These are phyloP conservation scores for Leptopilina drosophilae DNA, from an alignment of 2,888 invertebrate species.

Conservation along the genomic window DNA sequence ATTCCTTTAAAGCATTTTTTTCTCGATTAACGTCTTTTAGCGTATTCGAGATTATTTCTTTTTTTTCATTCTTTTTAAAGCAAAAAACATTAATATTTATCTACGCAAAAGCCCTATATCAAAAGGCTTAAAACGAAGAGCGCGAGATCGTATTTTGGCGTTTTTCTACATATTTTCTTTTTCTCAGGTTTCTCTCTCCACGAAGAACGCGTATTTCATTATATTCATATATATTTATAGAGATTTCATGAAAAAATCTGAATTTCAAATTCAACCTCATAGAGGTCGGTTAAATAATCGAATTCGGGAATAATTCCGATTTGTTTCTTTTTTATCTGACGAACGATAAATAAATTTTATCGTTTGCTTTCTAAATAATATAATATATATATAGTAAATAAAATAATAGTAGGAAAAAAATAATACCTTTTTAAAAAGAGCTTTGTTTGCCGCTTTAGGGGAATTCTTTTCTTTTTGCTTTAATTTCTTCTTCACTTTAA, in stretches of 20 bases:
- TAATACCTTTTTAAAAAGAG: slow-evolving; percentile 45
- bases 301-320: slow-evolving; percentile 48
- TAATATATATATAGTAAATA: slow-evolving; percentile 21
- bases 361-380: slow-evolving; percentile 40
- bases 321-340: not conserved
- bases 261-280: slow-evolving; percentile 61
- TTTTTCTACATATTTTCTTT: slow-evolving; percentile 6
- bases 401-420: slow-evolving; percentile 50
- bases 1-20: slow-evolving; percentile 57
- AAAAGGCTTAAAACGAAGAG: slow-evolving; percentile 21
- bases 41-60: slow-evolving; percentile 7
- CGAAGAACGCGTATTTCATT: too few species aligned
- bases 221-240: not conserved
- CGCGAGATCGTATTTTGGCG: slow-evolving; percentile 30
- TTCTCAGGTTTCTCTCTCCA: not conserved
- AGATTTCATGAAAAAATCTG: not conserved
- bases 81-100: slow-evolving; percentile 58
- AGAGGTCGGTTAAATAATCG: slow-evolving; percentile 63
- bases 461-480: slow-evolving; percentile 53
- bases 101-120: slow-evolving; percentile 55
- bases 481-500: slow-evolving; percentile 45
- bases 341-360: slow-evolving; percentile 53
- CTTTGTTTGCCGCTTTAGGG: slow-evolving; percentile 10
- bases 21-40: slow-evolving; percentile 48
- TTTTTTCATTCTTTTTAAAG: slow-evolving; percentile 46